Evolutionary conservation across 2,113 vertebrate species (phyloP).

Genomic region (Macroglossus sobrinus): DNA sequence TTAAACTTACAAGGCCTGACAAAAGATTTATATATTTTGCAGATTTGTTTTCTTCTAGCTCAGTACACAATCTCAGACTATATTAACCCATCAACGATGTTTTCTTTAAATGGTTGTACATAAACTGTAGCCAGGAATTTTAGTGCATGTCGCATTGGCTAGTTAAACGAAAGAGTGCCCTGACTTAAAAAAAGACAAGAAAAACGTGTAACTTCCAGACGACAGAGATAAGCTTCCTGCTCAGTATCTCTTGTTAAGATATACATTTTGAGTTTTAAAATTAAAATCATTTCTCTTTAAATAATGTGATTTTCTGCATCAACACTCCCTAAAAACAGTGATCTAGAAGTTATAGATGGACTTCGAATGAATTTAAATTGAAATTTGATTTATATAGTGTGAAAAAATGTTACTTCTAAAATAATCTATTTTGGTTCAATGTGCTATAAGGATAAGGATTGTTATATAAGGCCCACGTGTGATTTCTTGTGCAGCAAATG

Average conservation of each 20-base stretch:
- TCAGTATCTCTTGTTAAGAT: not conserved
- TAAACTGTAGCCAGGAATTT: not conserved
- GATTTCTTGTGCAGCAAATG: not conserved
- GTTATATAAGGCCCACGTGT: not conserved
- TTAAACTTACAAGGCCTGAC: conserved; percentile 35
- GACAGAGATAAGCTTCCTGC: not conserved
- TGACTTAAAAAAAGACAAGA: not conserved
- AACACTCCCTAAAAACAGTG: not conserved
- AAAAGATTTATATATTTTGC: conserved; percentile 51
- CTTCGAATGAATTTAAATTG: conserved; percentile 25
- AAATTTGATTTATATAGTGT: not conserved
- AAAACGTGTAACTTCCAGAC: not conserved
- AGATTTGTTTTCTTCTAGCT: conserved; percentile 39
- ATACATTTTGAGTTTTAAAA: not conserved
- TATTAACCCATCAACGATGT: not conserved
- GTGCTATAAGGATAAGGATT: not conserved
- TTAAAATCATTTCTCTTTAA: not conserved
- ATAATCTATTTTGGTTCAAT: not conserved
- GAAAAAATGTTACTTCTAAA: conserved; percentile 33
- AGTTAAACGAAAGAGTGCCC: not conserved
- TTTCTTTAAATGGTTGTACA: not conserved
- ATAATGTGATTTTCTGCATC: conserved; percentile 33
- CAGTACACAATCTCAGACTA: not conserved
- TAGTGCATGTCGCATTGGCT: not conserved
- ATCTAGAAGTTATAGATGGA: not conserved